Percentiles rank a stretch among this genome's conserved stretches.
phyloP scores from a whole-genome alignment of 2,888 invertebrate species.

The Zhengitettix transpicula region DNA sequence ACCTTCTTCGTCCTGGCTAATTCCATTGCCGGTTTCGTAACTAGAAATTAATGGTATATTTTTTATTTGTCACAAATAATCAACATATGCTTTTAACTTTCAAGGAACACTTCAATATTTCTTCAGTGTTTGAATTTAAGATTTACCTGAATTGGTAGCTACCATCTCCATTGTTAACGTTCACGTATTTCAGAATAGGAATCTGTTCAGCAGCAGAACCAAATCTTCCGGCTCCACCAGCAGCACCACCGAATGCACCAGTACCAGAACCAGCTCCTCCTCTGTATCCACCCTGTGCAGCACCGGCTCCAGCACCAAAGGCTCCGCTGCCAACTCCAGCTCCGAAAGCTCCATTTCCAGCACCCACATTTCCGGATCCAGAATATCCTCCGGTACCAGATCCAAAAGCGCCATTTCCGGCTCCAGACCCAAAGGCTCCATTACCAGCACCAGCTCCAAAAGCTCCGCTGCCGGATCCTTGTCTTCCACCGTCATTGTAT shows the following conservation, averaged over 20 bases:
- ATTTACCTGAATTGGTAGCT: neutral
- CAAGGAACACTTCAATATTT: too few relatives aligned
- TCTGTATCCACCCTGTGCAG: neutral
- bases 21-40: slow-evolving; percentile 49
- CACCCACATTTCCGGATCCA: neutral
- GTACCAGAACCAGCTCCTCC: neutral
- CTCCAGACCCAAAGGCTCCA: slow-evolving; percentile 23
- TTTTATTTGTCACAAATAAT: too few relatives aligned
- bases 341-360: slow-evolving; percentile 15
- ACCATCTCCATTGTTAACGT: neutral
- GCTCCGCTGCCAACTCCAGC: slow-evolving; percentile 17
- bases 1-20: slow-evolving; percentile 35
- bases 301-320: neutral
- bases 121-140: too few relatives aligned
- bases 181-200: neutral
- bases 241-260: neutral
- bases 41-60: slow-evolving; percentile 15
- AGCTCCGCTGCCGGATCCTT: slow-evolving; percentile 24
- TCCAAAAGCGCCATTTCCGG: neutral
- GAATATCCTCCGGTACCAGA: neutral
- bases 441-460: slow-evolving; percentile 24
- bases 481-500: neutral
- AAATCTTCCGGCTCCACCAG: neutral
- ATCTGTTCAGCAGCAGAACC: neutral
- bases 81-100: too few relatives aligned